A percentile compares a stretch with the other conserved stretches of the same genome.
Evolutionary conservation across 2,888 invertebrate genomes (phyloP).

Genomic region (Dusona sp.): DNA sequence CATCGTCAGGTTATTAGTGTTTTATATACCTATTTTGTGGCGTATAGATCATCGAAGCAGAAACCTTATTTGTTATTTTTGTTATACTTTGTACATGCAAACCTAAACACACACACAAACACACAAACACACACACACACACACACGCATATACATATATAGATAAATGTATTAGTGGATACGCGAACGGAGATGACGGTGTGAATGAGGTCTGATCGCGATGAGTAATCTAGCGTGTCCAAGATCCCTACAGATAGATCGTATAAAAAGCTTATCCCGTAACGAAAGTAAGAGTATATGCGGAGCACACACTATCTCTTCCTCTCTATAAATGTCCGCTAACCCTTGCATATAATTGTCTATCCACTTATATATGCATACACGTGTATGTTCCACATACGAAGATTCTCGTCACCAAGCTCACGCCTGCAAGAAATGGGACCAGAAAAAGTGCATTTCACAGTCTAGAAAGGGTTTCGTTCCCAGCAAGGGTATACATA

Average conservation of each 20-base stretch:
- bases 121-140: no score
- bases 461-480: background rate
- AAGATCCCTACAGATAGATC: conserved; percentile 59
- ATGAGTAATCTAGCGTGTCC: conserved; percentile 61
- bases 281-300: conserved; percentile 63
- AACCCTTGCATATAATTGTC: background rate
- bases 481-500: conserved; percentile 19
- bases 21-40: background rate
- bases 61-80: background rate
- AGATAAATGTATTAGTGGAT: background rate
- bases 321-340: background rate
- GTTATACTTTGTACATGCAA: background rate
- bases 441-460: conserved; percentile 51
- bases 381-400: conserved; percentile 16
- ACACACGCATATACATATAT: background rate
- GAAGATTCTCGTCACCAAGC: conserved; percentile 38
- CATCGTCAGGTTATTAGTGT: background rate
- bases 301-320: conserved; percentile 8
- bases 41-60: background rate
- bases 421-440: conserved; percentile 50
- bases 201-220: conserved; percentile 53
- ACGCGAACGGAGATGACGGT: conserved; percentile 44
- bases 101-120: no score
- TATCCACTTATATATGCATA: background rate
- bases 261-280: conserved; percentile 61